A percentile compares a stretch with the other conserved stretches of the same genome.
Conservation (phyloP, 1,140 invertebrate species). For the Cephus cinctus region DNA sequence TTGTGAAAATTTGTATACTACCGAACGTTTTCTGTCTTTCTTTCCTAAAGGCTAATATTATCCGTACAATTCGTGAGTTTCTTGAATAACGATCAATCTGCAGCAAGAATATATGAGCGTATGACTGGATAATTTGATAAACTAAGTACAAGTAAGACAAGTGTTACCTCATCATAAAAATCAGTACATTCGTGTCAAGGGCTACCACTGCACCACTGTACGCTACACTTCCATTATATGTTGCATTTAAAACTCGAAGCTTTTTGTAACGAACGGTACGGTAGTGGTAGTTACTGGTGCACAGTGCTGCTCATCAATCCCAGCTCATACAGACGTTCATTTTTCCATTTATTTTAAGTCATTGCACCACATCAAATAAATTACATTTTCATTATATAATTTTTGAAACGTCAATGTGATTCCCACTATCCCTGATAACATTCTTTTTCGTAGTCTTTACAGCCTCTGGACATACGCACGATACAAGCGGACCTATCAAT, state of each 20-base stretch:
- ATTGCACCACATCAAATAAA: constrained; percentile 61
- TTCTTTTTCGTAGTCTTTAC: too few species aligned
- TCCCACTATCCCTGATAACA: constrained; percentile 10
- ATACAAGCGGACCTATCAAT: too few species aligned
- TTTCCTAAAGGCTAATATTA: constrained; percentile 44
- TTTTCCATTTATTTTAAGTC: constrained; percentile 61
- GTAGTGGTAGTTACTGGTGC: constrained; percentile 40
- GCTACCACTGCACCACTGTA: constrained; percentile 36
- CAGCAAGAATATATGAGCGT: constrained; percentile 54
- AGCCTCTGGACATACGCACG: too few species aligned
- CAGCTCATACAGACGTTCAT: constrained; percentile 58
- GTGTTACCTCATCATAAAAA: constrained; percentile 59
- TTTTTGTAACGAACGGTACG: constrained; percentile 34
- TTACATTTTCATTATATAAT: constrained; percentile 60
- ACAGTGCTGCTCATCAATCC: constrained; percentile 51
- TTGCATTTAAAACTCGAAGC: constrained; percentile 46
- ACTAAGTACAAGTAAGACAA: constrained; percentile 61
- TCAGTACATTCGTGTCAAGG: constrained; percentile 37
- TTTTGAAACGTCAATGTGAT: background rate
- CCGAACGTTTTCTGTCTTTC: constrained; percentile 33
- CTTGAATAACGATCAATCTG: constrained; percentile 39
- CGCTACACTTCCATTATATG: constrained; percentile 44
- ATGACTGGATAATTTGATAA: constrained; percentile 61
- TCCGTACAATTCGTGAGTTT: constrained; percentile 15
- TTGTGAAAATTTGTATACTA: constrained; percentile 37